Evolutionary conservation across 1,140 invertebrate genomes (phyloP), one percentile per base, ranked within the genome.

Genomic region (Arctopsyche grandis): DNA sequence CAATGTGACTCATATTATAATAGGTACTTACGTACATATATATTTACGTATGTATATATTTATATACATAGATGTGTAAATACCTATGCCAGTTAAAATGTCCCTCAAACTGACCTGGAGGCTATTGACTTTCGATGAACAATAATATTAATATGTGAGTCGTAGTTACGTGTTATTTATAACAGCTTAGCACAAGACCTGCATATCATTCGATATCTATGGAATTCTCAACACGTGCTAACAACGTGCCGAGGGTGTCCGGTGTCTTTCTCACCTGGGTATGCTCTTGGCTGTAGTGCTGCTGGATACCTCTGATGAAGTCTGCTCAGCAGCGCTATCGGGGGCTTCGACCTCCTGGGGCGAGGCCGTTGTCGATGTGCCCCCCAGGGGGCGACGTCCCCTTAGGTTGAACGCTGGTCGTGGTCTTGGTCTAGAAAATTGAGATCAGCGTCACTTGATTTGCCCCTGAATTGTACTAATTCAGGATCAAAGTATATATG

Each of bases 391-490:
- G 12, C 81, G 79, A 19, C 81, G 71, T 0, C 79, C 74, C 60
- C 81, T 80, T 22, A 78, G 58, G 21, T 79, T 80, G 46, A 82
- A 78, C 0, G 58, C 63, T 24, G 77, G 80, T 38, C 77, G 71
- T 12, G 69, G 75, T 43, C 81, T 60, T 10, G 71, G 24, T 44
- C 77, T 79, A 21, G 0, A 63, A 78, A 1, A 52, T 38, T 7
- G 12, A 38, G 19, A 60, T 56, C 5, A 16, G 16, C 16, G 9
- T 60, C 3, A 29, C 5, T n/a, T 4, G 7, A 7, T 38, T 38
- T 38, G 29, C 7, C 7, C 29, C 29, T 38, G 3, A n/a, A n/a
- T 38, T 38, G 29, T 38, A 38, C 29, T 4, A 38, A 38, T 38
- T 38, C 29, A 38, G 29, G 7, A 38, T n/a, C n/a, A n/a, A n/a